phyloP scores from a whole-genome alignment of 2,888 invertebrate species.

The Rhingia campestris region DNA sequence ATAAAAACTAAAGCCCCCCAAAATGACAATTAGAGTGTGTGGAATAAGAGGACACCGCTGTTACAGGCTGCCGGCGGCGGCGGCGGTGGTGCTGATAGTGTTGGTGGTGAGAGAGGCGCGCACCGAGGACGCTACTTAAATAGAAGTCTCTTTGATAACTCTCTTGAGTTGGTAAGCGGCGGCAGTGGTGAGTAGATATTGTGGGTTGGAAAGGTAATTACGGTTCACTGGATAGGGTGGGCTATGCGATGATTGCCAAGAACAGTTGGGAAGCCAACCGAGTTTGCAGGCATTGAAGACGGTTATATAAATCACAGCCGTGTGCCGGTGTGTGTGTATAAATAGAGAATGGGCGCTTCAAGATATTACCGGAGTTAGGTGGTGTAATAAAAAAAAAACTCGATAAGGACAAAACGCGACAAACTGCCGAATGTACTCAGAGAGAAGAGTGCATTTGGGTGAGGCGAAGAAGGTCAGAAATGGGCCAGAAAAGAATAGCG shows the following conservation, averaged over 20 bases:
- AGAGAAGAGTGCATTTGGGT: background rate
- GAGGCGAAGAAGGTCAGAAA: background rate
- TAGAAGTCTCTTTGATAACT: conserved; percentile 47
- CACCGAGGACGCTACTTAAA: conserved; percentile 20
- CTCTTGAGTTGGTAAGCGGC: conserved; percentile 34
- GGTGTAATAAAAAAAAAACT: conserved; percentile 22
- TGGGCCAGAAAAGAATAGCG: background rate
- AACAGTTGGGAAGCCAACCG: conserved; percentile 10
- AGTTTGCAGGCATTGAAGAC: conserved; percentile 3
- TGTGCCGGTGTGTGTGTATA: conserved; percentile 12
- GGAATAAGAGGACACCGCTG: conserved; percentile 43
- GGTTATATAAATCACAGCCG: conserved; percentile 40
- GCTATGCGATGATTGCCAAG: conserved; percentile 49
- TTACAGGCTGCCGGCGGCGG: conserved; percentile 38
- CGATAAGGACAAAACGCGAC: background rate
- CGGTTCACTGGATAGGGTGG: conserved; percentile 23
- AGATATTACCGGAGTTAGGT: conserved; percentile 18
- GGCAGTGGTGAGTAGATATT: conserved; percentile 35
- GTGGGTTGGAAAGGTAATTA: conserved; percentile 47
- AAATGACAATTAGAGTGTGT: conserved; percentile 69
- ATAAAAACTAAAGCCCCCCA: conserved; percentile 44
- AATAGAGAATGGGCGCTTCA: conserved; percentile 15
- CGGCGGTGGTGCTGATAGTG: conserved; percentile 24
- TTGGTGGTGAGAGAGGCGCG: conserved; percentile 7
- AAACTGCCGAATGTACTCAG: background rate